Evolutionary conservation across 2,888 invertebrate species (phyloP).

Genomic region (Pecten maximus): DNA sequence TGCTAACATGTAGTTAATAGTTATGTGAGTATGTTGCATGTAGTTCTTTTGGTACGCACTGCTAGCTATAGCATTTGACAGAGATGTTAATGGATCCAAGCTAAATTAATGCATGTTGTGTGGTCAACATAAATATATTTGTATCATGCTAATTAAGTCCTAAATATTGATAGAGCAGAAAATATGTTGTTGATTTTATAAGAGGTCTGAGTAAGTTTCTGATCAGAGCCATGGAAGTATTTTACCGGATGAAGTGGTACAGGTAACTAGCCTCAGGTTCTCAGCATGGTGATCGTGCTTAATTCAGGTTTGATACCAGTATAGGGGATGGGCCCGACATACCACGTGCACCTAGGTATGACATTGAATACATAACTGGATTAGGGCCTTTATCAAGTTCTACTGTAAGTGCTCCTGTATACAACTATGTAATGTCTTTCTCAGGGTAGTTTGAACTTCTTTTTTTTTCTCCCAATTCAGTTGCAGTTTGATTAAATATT

Average conservation of each 20-base stretch:
- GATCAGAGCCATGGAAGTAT: not conserved
- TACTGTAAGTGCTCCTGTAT: conserved; percentile 3
- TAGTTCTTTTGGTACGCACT: too few species aligned
- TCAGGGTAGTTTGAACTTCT: conserved; percentile 24
- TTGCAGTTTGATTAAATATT: conserved; percentile 28
- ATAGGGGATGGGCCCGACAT: not conserved
- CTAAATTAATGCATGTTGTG: too few species aligned
- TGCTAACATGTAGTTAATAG: not conserved
- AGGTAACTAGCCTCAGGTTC: not conserved
- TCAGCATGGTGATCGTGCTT: not conserved
- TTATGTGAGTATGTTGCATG: too few species aligned
- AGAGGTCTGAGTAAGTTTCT: not conserved
- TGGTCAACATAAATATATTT: too few species aligned
- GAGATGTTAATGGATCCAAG: too few species aligned
- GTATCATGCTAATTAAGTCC: too few species aligned
- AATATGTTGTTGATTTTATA: not conserved
- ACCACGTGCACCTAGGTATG: conserved; percentile 27
- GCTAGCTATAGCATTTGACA: too few species aligned
- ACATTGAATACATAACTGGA: conserved; percentile 32
- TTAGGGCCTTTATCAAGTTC: conserved; percentile 4
- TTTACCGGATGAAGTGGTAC: not conserved
- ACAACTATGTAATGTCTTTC: not conserved
- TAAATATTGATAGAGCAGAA: too few species aligned
- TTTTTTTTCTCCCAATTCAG: not conserved
- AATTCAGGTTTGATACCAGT: not conserved